phyloP scores from a whole-genome alignment of 2,888 invertebrate genomes.

The Panopea generosa region DNA sequence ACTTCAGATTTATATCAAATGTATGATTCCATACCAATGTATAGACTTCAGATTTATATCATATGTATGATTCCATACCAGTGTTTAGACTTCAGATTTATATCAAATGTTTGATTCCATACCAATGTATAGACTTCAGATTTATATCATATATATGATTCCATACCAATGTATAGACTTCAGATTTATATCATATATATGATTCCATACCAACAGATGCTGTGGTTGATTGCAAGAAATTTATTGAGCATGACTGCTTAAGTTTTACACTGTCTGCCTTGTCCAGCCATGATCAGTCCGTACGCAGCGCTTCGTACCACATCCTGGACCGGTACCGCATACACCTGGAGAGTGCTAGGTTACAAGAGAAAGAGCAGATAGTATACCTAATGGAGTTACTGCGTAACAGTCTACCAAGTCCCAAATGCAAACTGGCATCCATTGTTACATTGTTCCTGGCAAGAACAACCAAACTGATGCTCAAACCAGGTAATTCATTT shows the following conservation, averaged over 20 bases:
- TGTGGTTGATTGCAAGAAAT: conserved; percentile 90
- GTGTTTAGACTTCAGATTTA: no score
- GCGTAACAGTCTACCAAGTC: conserved; percentile 88
- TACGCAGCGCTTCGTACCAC: conserved; percentile 91
- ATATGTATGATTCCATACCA: no score
- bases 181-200: no score
- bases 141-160: no score
- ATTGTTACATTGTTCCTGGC: conserved; percentile 91
- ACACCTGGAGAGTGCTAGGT: conserved; percentile 88
- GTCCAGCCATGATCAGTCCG: conserved; percentile 89
- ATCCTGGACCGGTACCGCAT: conserved; percentile 91
- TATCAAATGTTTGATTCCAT: no score
- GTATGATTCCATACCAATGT: no score
- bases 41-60: no score
- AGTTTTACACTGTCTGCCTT: conserved; percentile 90
- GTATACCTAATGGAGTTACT: conserved; percentile 90
- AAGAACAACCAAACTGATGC: conserved; percentile 89
- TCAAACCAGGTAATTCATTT: conserved; percentile 88
- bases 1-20: no score
- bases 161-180: no score
- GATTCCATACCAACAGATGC: conserved; percentile 89
- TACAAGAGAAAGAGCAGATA: conserved; percentile 89
- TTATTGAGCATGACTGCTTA: conserved; percentile 90
- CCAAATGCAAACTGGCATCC: conserved; percentile 87
- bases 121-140: no score